A percentile compares a stretch with the other conserved stretches of the same genome.
Conservation (phyloP, 2,888 invertebrate genomes). For the Scrobipalpa atriplicella region DNA sequence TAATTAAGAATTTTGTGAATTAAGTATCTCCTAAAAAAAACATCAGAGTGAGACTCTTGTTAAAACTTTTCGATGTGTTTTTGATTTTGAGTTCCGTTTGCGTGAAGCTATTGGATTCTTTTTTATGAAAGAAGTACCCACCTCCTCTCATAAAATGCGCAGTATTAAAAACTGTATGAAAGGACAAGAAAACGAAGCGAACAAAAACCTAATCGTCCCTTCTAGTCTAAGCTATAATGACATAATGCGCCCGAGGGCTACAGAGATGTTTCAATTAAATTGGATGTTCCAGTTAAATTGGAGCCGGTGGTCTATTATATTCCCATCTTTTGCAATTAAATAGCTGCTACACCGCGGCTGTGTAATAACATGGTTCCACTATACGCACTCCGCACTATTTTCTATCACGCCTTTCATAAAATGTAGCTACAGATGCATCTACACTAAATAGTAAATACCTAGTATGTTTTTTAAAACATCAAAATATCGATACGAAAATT, state of each 20-base stretch:
- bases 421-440: not conserved
- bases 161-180: too few species aligned
- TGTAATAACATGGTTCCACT: constrained; percentile 3
- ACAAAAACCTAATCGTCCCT: constrained; percentile 1
- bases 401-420: not conserved
- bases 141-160: too few species aligned
- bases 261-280: constrained; percentile 34
- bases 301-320: constrained; percentile 29
- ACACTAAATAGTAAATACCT: not conserved
- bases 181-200: not conserved
- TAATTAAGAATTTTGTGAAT: too few species aligned
- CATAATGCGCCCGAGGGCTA: constrained; percentile 21
- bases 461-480: too few species aligned
- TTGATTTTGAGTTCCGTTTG: too few species aligned
- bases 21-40: too few species aligned
- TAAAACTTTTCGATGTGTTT: too few species aligned
- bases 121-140: too few species aligned
- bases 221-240: constrained; percentile 23
- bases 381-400: not conserved
- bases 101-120: too few species aligned
- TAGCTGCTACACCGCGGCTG: constrained; percentile 8
- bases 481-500: too few species aligned
- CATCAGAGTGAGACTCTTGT: too few species aligned
- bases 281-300: constrained; percentile 28
- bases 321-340: constrained; percentile 29